Percentiles rank a stretch among this genome's conserved stretches.
Conservation (phyloP, 1,140 invertebrate species). For the Achatina immaculata region DNA sequence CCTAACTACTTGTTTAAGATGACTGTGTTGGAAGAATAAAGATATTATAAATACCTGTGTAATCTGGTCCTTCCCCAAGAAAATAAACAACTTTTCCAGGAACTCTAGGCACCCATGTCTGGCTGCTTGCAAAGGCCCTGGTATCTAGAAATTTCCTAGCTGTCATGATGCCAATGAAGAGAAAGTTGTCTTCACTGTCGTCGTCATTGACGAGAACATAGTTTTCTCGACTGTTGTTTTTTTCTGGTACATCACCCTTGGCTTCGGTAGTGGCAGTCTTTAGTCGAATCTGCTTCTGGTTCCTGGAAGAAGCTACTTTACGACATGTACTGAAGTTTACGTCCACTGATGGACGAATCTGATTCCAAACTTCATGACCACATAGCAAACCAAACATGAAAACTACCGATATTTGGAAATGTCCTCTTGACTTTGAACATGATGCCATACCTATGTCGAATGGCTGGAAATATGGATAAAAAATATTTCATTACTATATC, state of each 20-base stretch:
- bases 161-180: constrained; percentile 93
- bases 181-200: constrained; percentile 17
- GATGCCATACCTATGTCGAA: neutral
- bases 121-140: constrained; percentile 86
- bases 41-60: too few species aligned
- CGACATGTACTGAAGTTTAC: neutral
- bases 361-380: neutral
- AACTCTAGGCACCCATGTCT: constrained; percentile 89
- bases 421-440: neutral
- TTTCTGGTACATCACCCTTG: neutral
- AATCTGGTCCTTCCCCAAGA: constrained; percentile 65
- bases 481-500: too few species aligned
- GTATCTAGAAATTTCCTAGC: constrained; percentile 87
- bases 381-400: neutral
- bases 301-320: neutral
- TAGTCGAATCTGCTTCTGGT: neutral
- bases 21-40: too few species aligned
- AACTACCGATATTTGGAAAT: neutral
- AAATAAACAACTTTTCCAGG: constrained; percentile 91
- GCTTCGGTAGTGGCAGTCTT: neutral
- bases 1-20: too few species aligned
- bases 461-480: neutral
- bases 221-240: neutral
- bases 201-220: neutral
- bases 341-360: neutral